Percentiles rank a stretch among this genome's conserved stretches.
Conservation (phyloP, 2,113 vertebrate genomes). For the Etia nguti region DNA sequence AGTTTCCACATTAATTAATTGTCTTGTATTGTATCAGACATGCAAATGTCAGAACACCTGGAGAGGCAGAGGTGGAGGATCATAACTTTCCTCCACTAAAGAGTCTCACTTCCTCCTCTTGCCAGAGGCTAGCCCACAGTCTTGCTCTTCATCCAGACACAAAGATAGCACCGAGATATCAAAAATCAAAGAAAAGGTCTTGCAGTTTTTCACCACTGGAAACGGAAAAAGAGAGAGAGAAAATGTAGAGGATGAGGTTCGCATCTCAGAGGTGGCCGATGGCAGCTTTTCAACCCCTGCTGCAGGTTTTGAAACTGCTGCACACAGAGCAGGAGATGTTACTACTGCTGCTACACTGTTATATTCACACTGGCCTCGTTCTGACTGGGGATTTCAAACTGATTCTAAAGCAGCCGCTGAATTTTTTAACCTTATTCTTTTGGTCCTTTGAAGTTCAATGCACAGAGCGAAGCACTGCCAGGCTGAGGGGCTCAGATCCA, state of each 20-base stretch:
- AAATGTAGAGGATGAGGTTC: neutral
- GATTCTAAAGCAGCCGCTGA: slow-evolving; percentile 33
- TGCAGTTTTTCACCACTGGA: slow-evolving; percentile 19
- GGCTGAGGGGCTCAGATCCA: slow-evolving; percentile 28
- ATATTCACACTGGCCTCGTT: slow-evolving; percentile 6
- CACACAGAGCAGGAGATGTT: neutral
- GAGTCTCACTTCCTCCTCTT: neutral
- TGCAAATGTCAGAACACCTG: rapidly evolving
- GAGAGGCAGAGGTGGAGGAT: neutral
- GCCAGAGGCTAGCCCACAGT: neutral
- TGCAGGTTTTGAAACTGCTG: neutral
- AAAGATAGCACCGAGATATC: slow-evolving; percentile 6
- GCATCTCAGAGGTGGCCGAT: neutral
- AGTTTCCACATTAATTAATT: neutral
- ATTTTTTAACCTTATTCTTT: slow-evolving; percentile 41
- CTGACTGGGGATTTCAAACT: slow-evolving; percentile 34
- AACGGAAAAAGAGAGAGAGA: slow-evolving; percentile 7
- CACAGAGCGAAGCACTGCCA: slow-evolving; percentile 11
- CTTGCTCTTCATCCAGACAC: slow-evolving; percentile 14
- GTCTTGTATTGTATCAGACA: neutral
- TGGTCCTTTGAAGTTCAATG: slow-evolving; percentile 50
- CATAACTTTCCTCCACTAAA: neutral
- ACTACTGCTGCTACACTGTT: neutral
- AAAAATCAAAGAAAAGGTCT: slow-evolving; percentile 44
- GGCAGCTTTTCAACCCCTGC: neutral